phyloP scores from a whole-genome alignment of 2,797 vertebrate genomes.

The Pagetopsis macropterus region DNA sequence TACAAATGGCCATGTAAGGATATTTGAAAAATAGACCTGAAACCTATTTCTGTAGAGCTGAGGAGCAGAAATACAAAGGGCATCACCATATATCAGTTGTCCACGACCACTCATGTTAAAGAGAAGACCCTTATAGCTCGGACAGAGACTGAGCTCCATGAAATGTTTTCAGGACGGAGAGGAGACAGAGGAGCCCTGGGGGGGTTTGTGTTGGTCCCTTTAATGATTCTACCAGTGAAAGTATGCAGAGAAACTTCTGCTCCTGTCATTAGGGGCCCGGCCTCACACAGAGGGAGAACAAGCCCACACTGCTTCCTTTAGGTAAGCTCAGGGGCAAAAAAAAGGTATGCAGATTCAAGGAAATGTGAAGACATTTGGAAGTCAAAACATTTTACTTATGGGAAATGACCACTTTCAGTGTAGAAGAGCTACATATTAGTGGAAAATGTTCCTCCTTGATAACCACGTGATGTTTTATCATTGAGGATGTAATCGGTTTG shows the following conservation, averaged over 20 bases:
- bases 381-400: slow-evolving; percentile 39
- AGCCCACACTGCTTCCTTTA: slow-evolving; percentile 50
- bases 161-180: slow-evolving; percentile 48
- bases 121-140: neutral
- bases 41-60: neutral
- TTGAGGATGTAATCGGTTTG: slow-evolving; percentile 17
- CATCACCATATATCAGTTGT: neutral
- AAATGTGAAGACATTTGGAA: slow-evolving; percentile 41
- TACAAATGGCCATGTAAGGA: too few relatives aligned
- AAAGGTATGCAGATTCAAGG: slow-evolving; percentile 27
- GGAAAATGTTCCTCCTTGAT: slow-evolving; percentile 13
- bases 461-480: slow-evolving; percentile 11
- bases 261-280: slow-evolving; percentile 81
- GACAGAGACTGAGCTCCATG: neutral
- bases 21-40: too few relatives aligned
- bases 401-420: slow-evolving; percentile 5
- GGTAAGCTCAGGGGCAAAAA: neutral
- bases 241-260: slow-evolving; percentile 80
- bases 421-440: slow-evolving; percentile 12
- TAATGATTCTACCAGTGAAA: slow-evolving; percentile 81
- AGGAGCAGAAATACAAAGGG: neutral
- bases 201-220: slow-evolving; percentile 47
- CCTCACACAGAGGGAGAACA: slow-evolving; percentile 53
- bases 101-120: slow-evolving; percentile 14
- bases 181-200: slow-evolving; percentile 44